Evolutionary conservation across 2,888 invertebrate genomes (phyloP).

Genomic region (Hyposoter didymator): DNA sequence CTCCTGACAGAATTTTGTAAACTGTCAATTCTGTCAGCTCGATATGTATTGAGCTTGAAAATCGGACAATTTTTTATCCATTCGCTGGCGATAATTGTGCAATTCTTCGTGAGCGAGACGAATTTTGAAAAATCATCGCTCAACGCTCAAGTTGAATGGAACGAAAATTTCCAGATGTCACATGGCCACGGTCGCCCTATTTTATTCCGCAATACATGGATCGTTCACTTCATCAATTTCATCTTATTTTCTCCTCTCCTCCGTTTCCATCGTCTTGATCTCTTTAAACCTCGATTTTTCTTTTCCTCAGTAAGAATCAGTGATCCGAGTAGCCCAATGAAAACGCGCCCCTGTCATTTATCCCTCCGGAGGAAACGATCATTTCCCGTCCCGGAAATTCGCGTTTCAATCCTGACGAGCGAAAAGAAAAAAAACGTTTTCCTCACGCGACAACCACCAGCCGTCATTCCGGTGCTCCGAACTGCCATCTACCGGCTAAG

Average conservation of each 20-base stretch:
- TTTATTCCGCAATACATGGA: conserved; percentile 27
- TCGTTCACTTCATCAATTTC: conserved; percentile 34
- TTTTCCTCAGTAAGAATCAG: conserved; percentile 1
- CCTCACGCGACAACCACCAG: conserved; percentile 10
- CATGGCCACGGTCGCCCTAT: conserved; percentile 57
- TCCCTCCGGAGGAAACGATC: conserved; percentile 17
- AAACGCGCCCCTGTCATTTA: conserved; percentile 17
- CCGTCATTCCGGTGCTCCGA: background rate
- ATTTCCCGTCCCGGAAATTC: conserved; percentile 6
- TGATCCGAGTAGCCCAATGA: conserved; percentile 22
- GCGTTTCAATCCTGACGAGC: background rate
- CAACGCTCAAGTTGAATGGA: conserved; percentile 17
- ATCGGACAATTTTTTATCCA: background rate
- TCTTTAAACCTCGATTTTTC: conserved; percentile 28
- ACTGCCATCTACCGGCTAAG: conserved; percentile 13
- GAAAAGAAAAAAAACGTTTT: background rate
- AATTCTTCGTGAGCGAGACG: background rate
- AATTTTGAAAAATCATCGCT: conserved; percentile 34
- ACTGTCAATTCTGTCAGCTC: background rate
- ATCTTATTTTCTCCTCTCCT: background rate
- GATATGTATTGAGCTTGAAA: background rate
- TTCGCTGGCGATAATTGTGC: background rate
- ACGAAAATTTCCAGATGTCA: conserved; percentile 75
- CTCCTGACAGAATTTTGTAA: background rate
- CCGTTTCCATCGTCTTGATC: conserved; percentile 17